Evolutionary conservation across 2,797 vertebrate genomes (phyloP).

Genomic region (Tarsius wallacei): DNA sequence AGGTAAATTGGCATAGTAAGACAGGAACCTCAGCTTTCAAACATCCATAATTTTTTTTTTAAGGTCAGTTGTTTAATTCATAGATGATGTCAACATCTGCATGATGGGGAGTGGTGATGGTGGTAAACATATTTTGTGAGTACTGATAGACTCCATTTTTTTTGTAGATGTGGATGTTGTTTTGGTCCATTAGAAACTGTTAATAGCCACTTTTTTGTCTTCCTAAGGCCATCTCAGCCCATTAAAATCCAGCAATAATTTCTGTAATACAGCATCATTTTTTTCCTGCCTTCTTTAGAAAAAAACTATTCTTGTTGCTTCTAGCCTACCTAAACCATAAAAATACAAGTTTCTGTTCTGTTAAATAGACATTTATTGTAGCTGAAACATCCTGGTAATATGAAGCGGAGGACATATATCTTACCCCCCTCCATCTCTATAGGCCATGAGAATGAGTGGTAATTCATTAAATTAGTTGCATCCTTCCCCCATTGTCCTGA

Average conservation of each 20-base stretch:
- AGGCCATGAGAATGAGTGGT: constrained; percentile 12
- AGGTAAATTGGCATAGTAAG: neutral
- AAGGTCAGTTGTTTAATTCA: constrained; percentile 72
- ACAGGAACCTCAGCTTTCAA: constrained; percentile 55
- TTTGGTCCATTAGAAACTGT: neutral
- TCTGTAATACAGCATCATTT: neutral
- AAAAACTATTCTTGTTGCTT: constrained; percentile 16
- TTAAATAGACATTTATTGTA: constrained; percentile 17
- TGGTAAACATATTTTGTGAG: neutral
- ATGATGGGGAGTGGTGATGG: neutral
- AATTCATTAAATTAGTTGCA: constrained; percentile 43
- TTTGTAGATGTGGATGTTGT: neutral
- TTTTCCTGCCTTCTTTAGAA: neutral
- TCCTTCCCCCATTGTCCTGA: neutral
- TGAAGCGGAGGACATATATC: neutral
- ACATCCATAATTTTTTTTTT: constrained; percentile 20
- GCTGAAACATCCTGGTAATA: constrained; percentile 50
- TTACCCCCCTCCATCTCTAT: neutral
- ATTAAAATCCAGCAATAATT: constrained; percentile 56
- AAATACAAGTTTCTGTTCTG: neutral
- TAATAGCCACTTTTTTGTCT: neutral
- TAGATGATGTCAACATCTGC: constrained; percentile 1
- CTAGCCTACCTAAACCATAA: constrained; percentile 17
- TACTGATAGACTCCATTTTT: neutral
- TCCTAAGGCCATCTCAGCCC: neutral